Evolutionary conservation across 2,888 invertebrate genomes (phyloP).

Genomic region (Neuroscelio doddi): DNA sequence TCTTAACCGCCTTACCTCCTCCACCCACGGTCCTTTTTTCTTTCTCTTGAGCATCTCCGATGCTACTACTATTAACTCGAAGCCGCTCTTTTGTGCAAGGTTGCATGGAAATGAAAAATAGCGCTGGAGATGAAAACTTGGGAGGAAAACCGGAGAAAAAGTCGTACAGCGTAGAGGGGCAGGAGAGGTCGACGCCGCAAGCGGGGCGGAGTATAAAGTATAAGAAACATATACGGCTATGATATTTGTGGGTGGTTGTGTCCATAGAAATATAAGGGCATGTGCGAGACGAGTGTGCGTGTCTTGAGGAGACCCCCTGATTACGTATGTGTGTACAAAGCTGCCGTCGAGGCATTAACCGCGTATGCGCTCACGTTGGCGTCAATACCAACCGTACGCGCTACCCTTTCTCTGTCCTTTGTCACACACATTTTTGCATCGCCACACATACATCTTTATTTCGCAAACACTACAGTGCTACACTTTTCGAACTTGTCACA

Average conservation of each 20-base stretch:
- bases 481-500: no score
- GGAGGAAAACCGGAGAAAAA: constrained; percentile 47
- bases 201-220: constrained; percentile 36
- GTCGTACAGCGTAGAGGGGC: constrained; percentile 23
- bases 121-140: constrained; percentile 57
- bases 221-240: constrained; percentile 44
- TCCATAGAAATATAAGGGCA: constrained; percentile 5
- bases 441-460: constrained; percentile 36
- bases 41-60: constrained; percentile 13
- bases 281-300: constrained; percentile 10
- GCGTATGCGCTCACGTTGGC: constrained; percentile 67
- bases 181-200: constrained; percentile 11
- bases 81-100: constrained; percentile 23
- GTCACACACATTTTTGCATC: constrained; percentile 37
- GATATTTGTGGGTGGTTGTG: constrained; percentile 37
- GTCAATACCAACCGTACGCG: constrained; percentile 65
- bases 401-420: constrained; percentile 63
- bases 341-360: constrained; percentile 48
- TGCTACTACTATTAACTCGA: constrained; percentile 19
- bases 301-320: constrained; percentile 1
- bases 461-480: constrained; percentile 5
- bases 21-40: constrained; percentile 12
- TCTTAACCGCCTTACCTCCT: constrained; percentile 29
- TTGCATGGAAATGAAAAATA: constrained; percentile 55
- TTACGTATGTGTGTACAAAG: constrained; percentile 40